A percentile compares a stretch with the other conserved stretches of the same genome.
Evolutionary conservation across 2,797 vertebrate genomes (phyloP).

Genomic region (Peromyscus nudipes): DNA sequence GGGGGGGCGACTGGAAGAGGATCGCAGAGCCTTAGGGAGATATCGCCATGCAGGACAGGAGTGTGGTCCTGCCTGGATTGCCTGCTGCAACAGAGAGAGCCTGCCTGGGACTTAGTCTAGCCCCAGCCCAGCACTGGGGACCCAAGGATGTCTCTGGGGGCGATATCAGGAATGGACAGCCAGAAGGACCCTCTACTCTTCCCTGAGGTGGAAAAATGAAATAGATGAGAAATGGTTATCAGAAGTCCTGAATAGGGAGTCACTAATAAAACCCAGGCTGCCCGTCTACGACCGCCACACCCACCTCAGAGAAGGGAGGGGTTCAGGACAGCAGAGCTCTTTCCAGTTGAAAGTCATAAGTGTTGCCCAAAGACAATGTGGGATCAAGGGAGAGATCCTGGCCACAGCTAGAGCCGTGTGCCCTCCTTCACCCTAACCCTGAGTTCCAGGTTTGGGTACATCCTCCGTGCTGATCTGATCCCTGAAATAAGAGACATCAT

Average conservation of each 20-base stretch:
- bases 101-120: background rate
- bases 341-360: background rate
- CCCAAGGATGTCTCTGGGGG: background rate
- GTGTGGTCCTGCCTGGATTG: background rate
- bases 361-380: background rate
- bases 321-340: background rate
- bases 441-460: background rate
- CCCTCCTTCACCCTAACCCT: background rate
- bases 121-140: background rate
- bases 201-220: background rate
- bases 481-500: background rate
- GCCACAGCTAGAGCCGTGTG: background rate
- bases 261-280: background rate
- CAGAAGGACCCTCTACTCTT: background rate
- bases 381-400: background rate
- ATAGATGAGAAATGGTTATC: background rate
- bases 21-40: background rate
- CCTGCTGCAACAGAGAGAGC: background rate
- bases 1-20: background rate
- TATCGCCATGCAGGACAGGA: background rate
- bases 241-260: background rate
- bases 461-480: background rate
- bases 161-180: background rate
- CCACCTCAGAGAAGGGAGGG: background rate
- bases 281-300: background rate